Conservation (phyloP, 2,797 vertebrate species). For the Cheirogaleus major region DNA sequence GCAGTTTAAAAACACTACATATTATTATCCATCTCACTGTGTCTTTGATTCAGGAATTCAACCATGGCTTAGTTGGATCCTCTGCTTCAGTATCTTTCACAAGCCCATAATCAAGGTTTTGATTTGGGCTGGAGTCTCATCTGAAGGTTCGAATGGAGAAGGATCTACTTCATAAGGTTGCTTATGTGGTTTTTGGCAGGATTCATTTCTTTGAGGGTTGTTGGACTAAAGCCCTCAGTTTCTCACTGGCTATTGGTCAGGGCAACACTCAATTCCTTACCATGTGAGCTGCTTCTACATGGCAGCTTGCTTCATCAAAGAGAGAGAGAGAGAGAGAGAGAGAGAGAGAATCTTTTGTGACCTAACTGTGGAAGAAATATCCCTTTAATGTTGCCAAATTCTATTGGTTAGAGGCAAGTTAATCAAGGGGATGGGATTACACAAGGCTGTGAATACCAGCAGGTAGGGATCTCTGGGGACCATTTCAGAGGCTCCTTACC, state of each 20-base stretch:
- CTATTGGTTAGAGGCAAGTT: constrained; percentile 37
- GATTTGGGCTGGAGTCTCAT: background rate
- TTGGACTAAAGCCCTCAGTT: background rate
- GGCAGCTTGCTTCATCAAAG: background rate
- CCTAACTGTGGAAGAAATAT: constrained; percentile 5
- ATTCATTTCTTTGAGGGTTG: constrained; percentile 10
- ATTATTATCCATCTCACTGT: background rate
- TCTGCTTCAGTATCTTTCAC: background rate
- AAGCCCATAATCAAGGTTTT: background rate
- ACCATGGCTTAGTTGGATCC: background rate
- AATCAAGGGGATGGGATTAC: background rate
- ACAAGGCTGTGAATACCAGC: constrained; percentile 35
- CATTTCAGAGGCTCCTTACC: constrained; percentile 15
- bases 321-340: background rate
- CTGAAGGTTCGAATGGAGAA: background rate
- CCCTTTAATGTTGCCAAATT: background rate
- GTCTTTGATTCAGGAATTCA: constrained; percentile 4
- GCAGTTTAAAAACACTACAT: background rate
- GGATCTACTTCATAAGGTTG: background rate
- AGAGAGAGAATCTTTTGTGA: background rate
- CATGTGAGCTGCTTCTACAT: background rate
- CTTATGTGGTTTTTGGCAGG: background rate
- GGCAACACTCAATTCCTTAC: constrained; percentile 17
- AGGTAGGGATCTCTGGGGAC: background rate
- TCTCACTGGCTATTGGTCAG: background rate